Base-by-base conservation (phyloP, 64 coral and sea anemone species). In the Dendronephthya gigantea region DNA sequence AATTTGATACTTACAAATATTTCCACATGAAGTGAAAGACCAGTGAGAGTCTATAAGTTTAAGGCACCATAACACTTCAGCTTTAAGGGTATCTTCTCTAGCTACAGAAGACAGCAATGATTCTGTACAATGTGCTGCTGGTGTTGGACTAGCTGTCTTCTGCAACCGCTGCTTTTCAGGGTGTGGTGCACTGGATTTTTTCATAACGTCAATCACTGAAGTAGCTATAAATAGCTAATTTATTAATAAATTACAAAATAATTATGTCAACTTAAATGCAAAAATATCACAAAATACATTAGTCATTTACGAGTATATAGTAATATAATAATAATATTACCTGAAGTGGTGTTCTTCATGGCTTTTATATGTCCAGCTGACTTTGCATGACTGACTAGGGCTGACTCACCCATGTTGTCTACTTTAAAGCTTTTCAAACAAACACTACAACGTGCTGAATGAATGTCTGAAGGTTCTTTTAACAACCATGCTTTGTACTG, bases 111-210 rank as follows among this genome's bases (percentile, higher is more conserved):
- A 35, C 40, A 35, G 79, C 30, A 82, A 35, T 39, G 83, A 48
- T 84, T 45, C 48, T 49, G 82, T 47, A n/a, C n/a, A n/a, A n/a
- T n/a, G n/a, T n/a, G n/a, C n/a, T n/a, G n/a, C n/a, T n/a, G n/a
- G n/a, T n/a, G n/a, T n/a, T n/a, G n/a, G n/a, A n/a, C n/a, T n/a
- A n/a, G n/a, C n/a, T n/a, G n/a, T n/a, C n/a, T n/a, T n/a, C n/a
- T n/a, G n/a, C n/a, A n/a, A n/a, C n/a, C n/a, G n/a, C n/a, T n/a
- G n/a, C n/a, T n/a, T 83, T 17, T 6, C 39, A 49, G 43, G 83
- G 49, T 84, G 43, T 84, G 39, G 25, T 84, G 83, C 32, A 84
- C 19, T 84, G 83, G 83, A 48, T 84, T 84, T n/a, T n/a, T n/a
- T n/a, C n/a, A n/a, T n/a, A n/a, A n/a, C n/a, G n/a, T n/a, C n/a